Conservation (phyloP, 37 sponge, comb jelly and placozoan genomes). For the Chondrilla cf. caribensis region DNA sequence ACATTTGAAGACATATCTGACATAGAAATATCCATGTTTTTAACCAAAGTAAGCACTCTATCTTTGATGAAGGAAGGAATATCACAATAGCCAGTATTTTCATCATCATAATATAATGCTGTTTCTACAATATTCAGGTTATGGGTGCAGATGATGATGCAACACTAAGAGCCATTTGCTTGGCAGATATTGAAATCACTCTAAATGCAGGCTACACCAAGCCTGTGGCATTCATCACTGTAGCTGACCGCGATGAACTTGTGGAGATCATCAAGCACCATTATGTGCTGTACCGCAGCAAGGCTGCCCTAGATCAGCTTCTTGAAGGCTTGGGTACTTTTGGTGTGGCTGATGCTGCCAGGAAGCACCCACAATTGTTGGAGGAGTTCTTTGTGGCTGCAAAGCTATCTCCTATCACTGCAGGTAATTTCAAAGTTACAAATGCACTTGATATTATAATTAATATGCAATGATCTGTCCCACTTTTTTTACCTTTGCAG, state of each 20-base stretch:
- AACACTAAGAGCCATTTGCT: background rate
- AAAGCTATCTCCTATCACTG: background rate
- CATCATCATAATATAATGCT: background rate
- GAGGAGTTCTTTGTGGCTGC: background rate
- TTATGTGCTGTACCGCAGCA: background rate
- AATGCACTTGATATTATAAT: background rate
- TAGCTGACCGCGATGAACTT: background rate
- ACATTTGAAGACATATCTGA: constrained; percentile 11
- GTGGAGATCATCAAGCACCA: background rate
- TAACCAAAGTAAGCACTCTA: background rate
- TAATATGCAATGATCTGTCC: too few species aligned
- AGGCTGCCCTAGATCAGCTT: constrained; percentile 16
- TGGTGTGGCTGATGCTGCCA: background rate
- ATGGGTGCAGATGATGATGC: background rate
- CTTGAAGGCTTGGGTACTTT: background rate
- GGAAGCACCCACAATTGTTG: background rate
- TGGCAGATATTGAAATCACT: background rate
- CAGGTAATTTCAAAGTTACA: constrained; percentile 7
- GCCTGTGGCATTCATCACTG: background rate
- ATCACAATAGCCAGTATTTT: too few species aligned
- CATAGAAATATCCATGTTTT: background rate
- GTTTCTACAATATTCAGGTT: background rate
- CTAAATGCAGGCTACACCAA: background rate
- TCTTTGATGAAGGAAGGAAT: too few species aligned
- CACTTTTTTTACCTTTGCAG: background rate